Evolutionary conservation across 2,113 vertebrate genomes (phyloP).

Genomic region (Choloepus hoffmanni): DNA sequence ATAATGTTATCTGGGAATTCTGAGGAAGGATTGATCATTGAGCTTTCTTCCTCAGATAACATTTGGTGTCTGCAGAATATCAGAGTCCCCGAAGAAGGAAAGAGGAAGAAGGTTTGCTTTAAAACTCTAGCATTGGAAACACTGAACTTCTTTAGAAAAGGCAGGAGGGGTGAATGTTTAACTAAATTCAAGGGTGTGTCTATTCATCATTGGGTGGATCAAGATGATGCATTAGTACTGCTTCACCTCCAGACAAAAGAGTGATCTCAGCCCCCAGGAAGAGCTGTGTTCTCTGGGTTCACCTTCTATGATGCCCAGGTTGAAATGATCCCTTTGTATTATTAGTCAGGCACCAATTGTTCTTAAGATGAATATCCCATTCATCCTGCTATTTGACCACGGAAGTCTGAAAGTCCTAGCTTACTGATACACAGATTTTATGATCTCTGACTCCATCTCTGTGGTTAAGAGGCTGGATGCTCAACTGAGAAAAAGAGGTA

Average conservation of each 20-base stretch:
- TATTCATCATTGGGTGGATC: neutral
- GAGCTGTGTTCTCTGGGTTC: slow-evolving; percentile 21
- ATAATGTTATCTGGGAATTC: neutral
- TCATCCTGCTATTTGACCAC: slow-evolving; percentile 33
- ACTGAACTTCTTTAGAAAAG: neutral
- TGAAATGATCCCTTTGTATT: slow-evolving; percentile 50
- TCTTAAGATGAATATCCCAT: slow-evolving; percentile 46
- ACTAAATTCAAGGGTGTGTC: slow-evolving; percentile 44
- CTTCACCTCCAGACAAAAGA: neutral
- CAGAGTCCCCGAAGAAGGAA: neutral
- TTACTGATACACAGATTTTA: neutral
- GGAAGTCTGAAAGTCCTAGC: neutral
- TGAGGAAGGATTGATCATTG: neutral
- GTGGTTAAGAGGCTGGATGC: neutral
- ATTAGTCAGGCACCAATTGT: slow-evolving; percentile 44
- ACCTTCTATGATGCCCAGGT: neutral
- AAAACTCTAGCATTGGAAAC: neutral
- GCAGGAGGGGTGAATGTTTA: neutral
- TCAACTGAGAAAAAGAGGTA: neutral
- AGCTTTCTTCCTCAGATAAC: neutral
- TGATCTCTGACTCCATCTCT: neutral
- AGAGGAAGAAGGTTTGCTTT: neutral
- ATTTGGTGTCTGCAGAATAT: neutral
- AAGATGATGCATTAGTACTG: neutral
- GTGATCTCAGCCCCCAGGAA: neutral